Base-by-base conservation (phyloP, 2,888 invertebrate species). In the Cosmopolites sordidus region DNA sequence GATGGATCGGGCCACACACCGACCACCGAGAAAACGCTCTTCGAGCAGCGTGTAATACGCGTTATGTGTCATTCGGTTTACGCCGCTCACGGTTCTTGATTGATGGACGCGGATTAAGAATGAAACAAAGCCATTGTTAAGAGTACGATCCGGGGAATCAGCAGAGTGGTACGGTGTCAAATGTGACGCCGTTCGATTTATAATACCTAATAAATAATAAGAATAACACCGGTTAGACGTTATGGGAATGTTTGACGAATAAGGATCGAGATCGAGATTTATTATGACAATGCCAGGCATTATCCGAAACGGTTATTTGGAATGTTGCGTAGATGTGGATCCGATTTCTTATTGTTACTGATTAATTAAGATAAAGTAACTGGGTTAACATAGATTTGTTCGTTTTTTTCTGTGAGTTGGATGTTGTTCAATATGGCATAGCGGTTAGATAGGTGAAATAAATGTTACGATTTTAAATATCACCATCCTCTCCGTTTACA, bases 1-100 rank as follows among this genome's bases (percentile, higher is more conserved):
- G 55, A 55, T 43, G 16, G 55, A 55, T 55, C 39, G 48, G 55
- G 51, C 55, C 55, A 55, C 55, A 55, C 55, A 55, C 22, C 16
- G 33, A 40, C 39, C 18, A 53, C 47, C 50, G 22, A 40, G n/a
- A n/a, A 49, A 55, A 55, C 44, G 48, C 48, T 43, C 43, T 48
- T 51, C 44, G 51, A 56, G 51, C 45, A 45, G 48, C 30, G 42
- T 56, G 48, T 51, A 56, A 51, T 51, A 39, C 42, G 45, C 42
- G 51, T 47, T 47, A 40, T 43, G 48, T 48, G 48, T 48, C 51
- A 41, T 30, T 8, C 47, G 39, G 51, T 29, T 49, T 49, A 49
- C 42, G 17, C 48, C 43, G 46, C 39, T 37, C 42, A 50, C 33
- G n/a, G 43, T 40, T 44, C 22, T 46, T 56, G 56, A 56, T 56